phyloP scores from a whole-genome alignment of 2,113 vertebrate genomes.

The Pithys albifrons region DNA sequence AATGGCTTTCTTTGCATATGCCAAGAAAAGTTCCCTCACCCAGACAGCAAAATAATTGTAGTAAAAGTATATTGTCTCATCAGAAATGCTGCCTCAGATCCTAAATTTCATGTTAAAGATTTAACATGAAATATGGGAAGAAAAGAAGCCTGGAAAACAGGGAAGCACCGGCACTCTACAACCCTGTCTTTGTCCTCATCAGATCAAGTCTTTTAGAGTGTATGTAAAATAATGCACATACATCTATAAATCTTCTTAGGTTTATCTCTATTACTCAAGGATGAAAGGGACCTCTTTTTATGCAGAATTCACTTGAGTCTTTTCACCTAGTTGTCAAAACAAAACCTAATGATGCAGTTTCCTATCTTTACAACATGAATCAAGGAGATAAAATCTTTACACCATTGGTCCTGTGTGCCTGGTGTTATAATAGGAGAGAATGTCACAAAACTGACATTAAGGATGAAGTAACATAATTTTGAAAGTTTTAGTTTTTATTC shows the following conservation, averaged over 20 bases:
- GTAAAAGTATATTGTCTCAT: background rate
- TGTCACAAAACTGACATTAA: background rate
- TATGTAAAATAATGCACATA: background rate
- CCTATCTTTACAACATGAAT: conserved; percentile 5
- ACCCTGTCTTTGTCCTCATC: background rate
- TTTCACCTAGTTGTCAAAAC: conserved; percentile 47
- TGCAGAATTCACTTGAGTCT: conserved; percentile 21
- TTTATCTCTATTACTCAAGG: conserved; percentile 9
- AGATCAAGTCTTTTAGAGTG: background rate
- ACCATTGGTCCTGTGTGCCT: background rate
- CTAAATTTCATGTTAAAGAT: background rate
- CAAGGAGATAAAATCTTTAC: conserved; percentile 8
- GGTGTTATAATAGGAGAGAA: background rate
- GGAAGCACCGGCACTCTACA: background rate
- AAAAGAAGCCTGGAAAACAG: background rate
- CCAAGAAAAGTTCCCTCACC: conserved; percentile 13
- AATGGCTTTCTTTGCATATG: background rate
- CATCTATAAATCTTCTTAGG: background rate
- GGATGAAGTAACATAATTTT: background rate
- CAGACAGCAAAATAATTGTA: background rate
- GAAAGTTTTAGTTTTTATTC: background rate
- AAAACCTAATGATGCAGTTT: conserved; percentile 29
- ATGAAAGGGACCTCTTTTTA: conserved; percentile 1
- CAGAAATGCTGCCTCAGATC: background rate
- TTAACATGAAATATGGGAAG: background rate